Base-by-base conservation (phyloP, 2,888 invertebrate genomes). In the Apamea epomidion region DNA sequence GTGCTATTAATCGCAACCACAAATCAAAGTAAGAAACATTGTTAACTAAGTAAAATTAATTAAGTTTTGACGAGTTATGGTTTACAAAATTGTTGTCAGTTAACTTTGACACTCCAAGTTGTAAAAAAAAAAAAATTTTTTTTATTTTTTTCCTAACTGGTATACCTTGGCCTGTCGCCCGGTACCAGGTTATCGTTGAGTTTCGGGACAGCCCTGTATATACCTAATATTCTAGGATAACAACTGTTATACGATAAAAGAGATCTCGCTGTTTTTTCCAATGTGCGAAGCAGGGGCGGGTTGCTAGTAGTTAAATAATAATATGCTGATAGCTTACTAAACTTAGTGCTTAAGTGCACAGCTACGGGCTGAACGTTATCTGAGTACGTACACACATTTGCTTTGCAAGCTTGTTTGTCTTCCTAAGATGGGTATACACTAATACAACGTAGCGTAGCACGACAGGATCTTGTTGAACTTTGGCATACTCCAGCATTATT, bases 341-440 rank as follows among this genome's bases (percentile, higher is more conserved):
- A 78, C 54, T 81, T 78, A 62, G 70, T 68, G 18, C 60, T 62
- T 21, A 80, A 82, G 71, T 37, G 80, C 81, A 58, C 37, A 85
- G 29, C 67, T 62, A 58, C 16, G 70, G 60, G 58, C 37, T 74
- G 8, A 72, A 51, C 64, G 58, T 81, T 81, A 86, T 83, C 82
- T 51, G 54, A 18, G 42, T n/a, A 45, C 45, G 62, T 51, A 54
- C 86, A 85, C 86, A 85, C 82, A 74, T 85, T 25, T 29, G 29
- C 62, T 62, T 48, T 6, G 64, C 16, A 1, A 60, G 58, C 25
- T 48, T 74, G 82, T 81, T 85, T 85, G 65, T 4, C 14, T 74
- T 74, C n/a, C 32, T 32, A 70, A 65, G 82, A 81, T 54, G 64
- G 16, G 12, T 65, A 58, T 45, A 73, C 81, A 81, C 29, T 51